Evolutionary conservation across 2,797 vertebrate species (phyloP), one percentile per base, ranked within the genome.

Genomic region (Myoxocephalus aenaeus): DNA sequence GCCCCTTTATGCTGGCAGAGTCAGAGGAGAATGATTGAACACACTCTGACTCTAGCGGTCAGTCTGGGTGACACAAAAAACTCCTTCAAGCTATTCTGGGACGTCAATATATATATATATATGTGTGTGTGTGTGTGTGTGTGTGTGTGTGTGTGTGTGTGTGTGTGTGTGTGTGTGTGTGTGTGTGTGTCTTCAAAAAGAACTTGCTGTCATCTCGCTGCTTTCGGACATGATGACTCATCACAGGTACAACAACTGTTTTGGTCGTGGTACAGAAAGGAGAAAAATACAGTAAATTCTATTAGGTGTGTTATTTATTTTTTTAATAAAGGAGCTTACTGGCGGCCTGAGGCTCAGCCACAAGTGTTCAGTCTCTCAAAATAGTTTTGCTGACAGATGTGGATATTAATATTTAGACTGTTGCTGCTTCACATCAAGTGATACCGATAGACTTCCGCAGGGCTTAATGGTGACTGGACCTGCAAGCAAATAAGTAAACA

Each of bases 41-140:
- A 62, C 62, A 66, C n/a, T 29, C 12, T 63, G 46, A 50, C 65
- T 69, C 66, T 29, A 14, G 29, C 38, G 2, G 22, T 48, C 58
- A 84, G 61, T 74, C 65, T 59, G 68, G 29, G 29, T 65, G 74
- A 83, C 56, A 79, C 46, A 77, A 81, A 76, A 75, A 65, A 50
- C 53, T 76, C 66, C 51, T 63, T 50, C 50, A 40, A 62, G 62
- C 70, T 70, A 70, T 62, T 79, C 54, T 38, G 46, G 75, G 69
- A 70, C 32, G 53, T 65, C 74, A 63, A 10, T 36, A 34, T 63
- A 42, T 44, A 14, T 58, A 38, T 48, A 51, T 20, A 17, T 53
- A 20, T 57, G 58, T 63, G 58, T 46, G 44, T 46, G 42, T 46
- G 44, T 46, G 22, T 17, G 46, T 63, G 48, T 44, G 42, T 58